Percentiles rank a stretch among this genome's conserved stretches.
phyloP scores from a whole-genome alignment of 2,113 vertebrate genomes.

The Glaucomys volans region DNA sequence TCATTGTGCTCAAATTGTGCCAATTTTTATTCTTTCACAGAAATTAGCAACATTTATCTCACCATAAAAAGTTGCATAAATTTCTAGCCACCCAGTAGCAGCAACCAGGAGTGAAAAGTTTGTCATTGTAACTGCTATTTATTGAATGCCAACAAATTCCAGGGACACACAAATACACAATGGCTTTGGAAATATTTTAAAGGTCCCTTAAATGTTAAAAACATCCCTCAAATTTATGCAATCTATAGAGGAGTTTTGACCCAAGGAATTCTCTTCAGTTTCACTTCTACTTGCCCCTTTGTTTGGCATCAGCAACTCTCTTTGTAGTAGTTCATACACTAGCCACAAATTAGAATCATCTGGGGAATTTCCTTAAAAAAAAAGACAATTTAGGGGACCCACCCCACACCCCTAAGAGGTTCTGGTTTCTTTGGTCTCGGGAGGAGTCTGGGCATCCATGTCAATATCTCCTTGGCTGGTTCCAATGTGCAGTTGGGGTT shows the following conservation, averaged over 20 bases:
- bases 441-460: neutral
- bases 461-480: neutral
- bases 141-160: slow-evolving; percentile 9
- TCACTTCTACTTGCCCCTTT: neutral
- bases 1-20: slow-evolving; percentile 31
- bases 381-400: neutral
- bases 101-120: slow-evolving; percentile 5
- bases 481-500: neutral
- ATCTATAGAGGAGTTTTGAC: neutral
- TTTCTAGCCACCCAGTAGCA: neutral
- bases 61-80: neutral
- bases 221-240: neutral
- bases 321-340: neutral
- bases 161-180: neutral
- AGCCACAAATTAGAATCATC: neutral
- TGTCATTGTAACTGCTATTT: slow-evolving; percentile 27
- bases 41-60: slow-evolving; percentile 35
- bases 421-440: neutral
- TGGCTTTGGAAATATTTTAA: slow-evolving; percentile 48
- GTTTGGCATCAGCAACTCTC: neutral
- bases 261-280: neutral
- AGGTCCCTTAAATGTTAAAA: neutral
- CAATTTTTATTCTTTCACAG: slow-evolving; percentile 52
- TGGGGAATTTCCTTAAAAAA: neutral
- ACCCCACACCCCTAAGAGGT: neutral